These are phyloP conservation scores for Actinostola sp. DNA, from an alignment of 92 coral and sea anemone genomes.

Conservation along the genomic window DNA sequence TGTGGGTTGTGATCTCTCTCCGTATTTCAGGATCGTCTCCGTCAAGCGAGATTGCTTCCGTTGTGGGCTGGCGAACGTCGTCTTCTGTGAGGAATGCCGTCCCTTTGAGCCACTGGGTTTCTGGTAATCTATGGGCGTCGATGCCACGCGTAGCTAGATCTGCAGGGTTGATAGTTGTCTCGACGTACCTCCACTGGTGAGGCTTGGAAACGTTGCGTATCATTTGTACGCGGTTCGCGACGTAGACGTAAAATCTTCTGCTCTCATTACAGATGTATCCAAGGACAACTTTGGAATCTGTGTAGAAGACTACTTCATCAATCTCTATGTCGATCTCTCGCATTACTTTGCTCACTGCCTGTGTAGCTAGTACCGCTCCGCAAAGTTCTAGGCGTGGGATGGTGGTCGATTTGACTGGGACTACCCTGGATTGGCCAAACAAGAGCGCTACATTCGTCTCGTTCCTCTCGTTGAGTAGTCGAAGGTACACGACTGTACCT, in stretches of 20 bases:
- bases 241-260: constrained; percentile 41
- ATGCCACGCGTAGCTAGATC: constrained; percentile 42
- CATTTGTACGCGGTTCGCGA: constrained; percentile 34
- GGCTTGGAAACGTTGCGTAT: constrained; percentile 30
- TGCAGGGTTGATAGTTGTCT: constrained; percentile 28
- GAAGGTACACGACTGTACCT: constrained; percentile 27
- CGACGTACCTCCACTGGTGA: constrained; percentile 32
- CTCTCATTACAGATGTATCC: constrained; percentile 35
- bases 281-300: constrained; percentile 45
- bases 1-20: too few species aligned
- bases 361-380: constrained; percentile 38
- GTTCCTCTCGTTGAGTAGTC: constrained; percentile 6
- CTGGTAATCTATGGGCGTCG: too few species aligned
- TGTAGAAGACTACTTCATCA: constrained; percentile 27
- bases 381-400: constrained; percentile 50
- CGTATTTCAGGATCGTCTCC: too few species aligned
- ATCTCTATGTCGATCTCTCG: constrained; percentile 19
- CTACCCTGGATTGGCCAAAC: constrained; percentile 25
- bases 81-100: too few species aligned
- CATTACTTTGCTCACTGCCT: constrained; percentile 13
- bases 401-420: constrained; percentile 21
- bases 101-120: too few species aligned
- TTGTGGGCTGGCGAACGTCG: too few species aligned
- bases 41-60: too few species aligned
- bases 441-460: constrained; percentile 13